Evolutionary conservation across 2,888 invertebrate genomes (phyloP).

Genomic region (Strigamia maritima): DNA sequence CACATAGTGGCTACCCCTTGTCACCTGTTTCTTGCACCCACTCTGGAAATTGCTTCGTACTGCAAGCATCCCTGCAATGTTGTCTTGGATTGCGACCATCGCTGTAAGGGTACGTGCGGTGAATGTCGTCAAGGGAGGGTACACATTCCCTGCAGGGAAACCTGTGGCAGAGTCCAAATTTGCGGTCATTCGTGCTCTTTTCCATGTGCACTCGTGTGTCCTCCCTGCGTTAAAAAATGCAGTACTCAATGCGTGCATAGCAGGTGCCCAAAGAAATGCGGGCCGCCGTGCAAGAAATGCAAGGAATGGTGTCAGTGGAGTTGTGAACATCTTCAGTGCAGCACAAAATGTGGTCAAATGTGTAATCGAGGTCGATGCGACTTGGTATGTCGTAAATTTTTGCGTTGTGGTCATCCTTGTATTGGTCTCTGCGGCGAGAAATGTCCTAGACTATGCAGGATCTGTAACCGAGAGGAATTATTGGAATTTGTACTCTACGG

Average conservation of each 20-base stretch:
- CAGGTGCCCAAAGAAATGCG: slow-evolving; percentile 48
- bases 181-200: slow-evolving; percentile 51
- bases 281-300: slow-evolving; percentile 49
- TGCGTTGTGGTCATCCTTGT: slow-evolving; percentile 52
- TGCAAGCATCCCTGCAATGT: slow-evolving; percentile 46
- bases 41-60: not conserved
- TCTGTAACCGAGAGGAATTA: slow-evolving; percentile 39
- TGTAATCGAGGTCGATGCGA: slow-evolving; percentile 50
- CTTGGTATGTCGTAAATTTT: slow-evolving; percentile 46
- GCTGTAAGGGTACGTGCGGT: slow-evolving; percentile 51
- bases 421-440: slow-evolving; percentile 53
- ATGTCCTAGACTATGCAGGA: slow-evolving; percentile 48
- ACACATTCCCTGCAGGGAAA: slow-evolving; percentile 49
- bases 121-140: slow-evolving; percentile 50
- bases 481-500: slow-evolving; percentile 55
- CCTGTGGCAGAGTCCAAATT: slow-evolving; percentile 50
- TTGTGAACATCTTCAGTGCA: slow-evolving; percentile 49
- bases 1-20: slow-evolving; percentile 41
- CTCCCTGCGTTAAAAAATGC: slow-evolving; percentile 51
- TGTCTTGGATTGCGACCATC: slow-evolving; percentile 48
- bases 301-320: slow-evolving; percentile 50
- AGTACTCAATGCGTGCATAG: slow-evolving; percentile 49
- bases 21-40: no score
- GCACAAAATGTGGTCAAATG: slow-evolving; percentile 49
- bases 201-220: slow-evolving; percentile 51